Evolutionary conservation across 2,888 invertebrate genomes (phyloP), one percentile per base, ranked within the genome.

Genomic region (Aromia moschata): DNA sequence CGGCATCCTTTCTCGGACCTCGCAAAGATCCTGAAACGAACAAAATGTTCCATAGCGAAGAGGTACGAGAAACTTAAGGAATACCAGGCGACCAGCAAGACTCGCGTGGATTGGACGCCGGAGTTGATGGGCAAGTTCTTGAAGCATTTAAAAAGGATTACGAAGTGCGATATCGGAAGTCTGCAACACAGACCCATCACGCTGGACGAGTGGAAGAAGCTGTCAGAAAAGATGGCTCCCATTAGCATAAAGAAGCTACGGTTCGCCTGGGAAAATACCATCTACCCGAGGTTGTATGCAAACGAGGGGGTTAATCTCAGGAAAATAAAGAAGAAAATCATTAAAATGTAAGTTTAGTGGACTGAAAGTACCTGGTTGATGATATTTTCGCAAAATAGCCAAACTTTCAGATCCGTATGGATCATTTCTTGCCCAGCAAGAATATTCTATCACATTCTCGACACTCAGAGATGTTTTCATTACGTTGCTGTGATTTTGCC

Each of bases 211-310:
- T 74, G 70, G 70, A 43, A 49, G 1, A 46, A 64, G 36, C 20
- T 74, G 56, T 65, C 71, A 0, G 41, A 46, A 40, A 61, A 65
- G 17, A 52, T 74, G 56, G 63, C 68, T 7, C 41, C 60, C 11
- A 56, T 71, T 12, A 58, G 70, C 4, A 11, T 54, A 1, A 31
- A 37, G 18, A 67, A 62, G 49, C 58, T 72, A 38, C 57, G 54
- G 18, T 40, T 53, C 9, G 69, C 58, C 7, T 74, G 73, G 73
- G 25, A 62, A 0, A 14, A 38, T 0, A 67, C 46, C n/a, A 56
- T 73, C 3, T 60, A 73, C 46, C 67, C 71, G 2, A 55, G 58
- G 17, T 44, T 73, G 30, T 74, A 73, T 44, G 52, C 60, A n/a
- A 49, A 47, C 7, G 41, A 57, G n/a, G 7, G n/a, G 9, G 38